phyloP scores from a whole-genome alignment of 2,113 vertebrate genomes.

The Catharus bicknelli region DNA sequence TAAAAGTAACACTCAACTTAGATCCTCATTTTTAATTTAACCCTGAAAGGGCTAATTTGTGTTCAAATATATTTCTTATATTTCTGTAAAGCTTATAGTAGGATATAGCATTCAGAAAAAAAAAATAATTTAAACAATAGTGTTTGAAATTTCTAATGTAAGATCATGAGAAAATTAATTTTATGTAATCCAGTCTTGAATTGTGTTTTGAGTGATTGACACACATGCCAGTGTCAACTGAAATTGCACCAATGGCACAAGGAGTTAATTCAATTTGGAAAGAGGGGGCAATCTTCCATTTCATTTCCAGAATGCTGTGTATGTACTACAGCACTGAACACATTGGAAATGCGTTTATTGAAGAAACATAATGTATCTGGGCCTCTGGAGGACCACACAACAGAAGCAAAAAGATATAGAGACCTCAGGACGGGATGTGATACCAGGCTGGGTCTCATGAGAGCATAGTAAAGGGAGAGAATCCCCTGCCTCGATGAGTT shows the following conservation, averaged over 20 bases:
- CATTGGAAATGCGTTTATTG: background rate
- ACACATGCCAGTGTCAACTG: background rate
- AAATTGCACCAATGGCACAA: background rate
- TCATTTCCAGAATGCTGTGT: background rate
- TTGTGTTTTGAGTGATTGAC: background rate
- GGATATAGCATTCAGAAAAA: background rate
- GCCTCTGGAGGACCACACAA: background rate
- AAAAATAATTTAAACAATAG: background rate
- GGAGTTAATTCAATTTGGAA: background rate
- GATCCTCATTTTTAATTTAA: background rate
- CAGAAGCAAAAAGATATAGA: background rate
- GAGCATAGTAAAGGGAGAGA: background rate
- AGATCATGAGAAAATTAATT: background rate
- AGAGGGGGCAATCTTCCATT: background rate
- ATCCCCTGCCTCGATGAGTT: rapidly evolving
- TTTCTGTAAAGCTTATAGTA: background rate
- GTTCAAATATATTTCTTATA: background rate
- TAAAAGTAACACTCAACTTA: background rate
- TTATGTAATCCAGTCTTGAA: background rate
- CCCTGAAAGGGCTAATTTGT: background rate
- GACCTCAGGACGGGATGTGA: background rate
- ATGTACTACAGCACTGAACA: background rate
- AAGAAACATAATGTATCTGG: background rate
- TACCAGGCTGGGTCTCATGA: background rate
- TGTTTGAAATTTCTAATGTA: background rate